Percentiles rank a stretch among this genome's conserved stretches.
Conservation (phyloP, 2,113 vertebrate genomes). For the Onychorhynchus coronatus region DNA sequence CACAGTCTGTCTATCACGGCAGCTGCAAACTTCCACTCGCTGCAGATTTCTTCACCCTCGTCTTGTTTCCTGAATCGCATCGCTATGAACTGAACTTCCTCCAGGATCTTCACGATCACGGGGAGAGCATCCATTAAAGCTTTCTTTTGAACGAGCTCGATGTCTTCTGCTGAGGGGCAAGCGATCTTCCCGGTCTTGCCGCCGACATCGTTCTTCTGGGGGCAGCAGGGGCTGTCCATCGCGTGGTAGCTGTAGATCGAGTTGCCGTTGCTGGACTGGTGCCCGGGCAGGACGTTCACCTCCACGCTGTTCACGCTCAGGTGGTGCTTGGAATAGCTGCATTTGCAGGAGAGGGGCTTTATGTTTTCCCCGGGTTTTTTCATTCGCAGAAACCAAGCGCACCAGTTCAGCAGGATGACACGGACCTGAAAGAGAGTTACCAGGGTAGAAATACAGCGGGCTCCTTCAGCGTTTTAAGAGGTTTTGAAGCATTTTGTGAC, state of each 20-base stretch:
- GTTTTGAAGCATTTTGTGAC: neutral
- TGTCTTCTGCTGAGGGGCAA: slow-evolving; percentile 61
- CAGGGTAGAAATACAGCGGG: neutral
- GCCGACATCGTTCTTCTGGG: slow-evolving; percentile 72
- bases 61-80: slow-evolving; percentile 84
- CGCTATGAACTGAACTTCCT: slow-evolving; percentile 87
- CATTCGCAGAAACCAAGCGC: slow-evolving; percentile 89
- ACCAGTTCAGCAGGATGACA: slow-evolving; percentile 86
- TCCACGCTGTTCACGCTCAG: slow-evolving; percentile 78
- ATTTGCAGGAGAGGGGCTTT: slow-evolving; percentile 75
- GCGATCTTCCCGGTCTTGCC: slow-evolving; percentile 59
- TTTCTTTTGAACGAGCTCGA: slow-evolving; percentile 62
- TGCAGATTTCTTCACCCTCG: slow-evolving; percentile 82
- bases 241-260: slow-evolving; percentile 77
- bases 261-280: slow-evolving; percentile 78
- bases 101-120: slow-evolving; percentile 81
- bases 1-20: slow-evolving; percentile 89
- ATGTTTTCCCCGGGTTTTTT: slow-evolving; percentile 84
- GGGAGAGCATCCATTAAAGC: slow-evolving; percentile 72
- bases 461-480: neutral
- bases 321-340: slow-evolving; percentile 71
- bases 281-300: slow-evolving; percentile 75
- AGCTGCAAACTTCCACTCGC: slow-evolving; percentile 91
- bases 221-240: slow-evolving; percentile 76
- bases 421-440: slow-evolving; percentile 50